These are phyloP conservation scores for Ophiodon elongatus DNA, from an alignment of 2,113 vertebrate genomes.

Conservation along the genomic window DNA sequence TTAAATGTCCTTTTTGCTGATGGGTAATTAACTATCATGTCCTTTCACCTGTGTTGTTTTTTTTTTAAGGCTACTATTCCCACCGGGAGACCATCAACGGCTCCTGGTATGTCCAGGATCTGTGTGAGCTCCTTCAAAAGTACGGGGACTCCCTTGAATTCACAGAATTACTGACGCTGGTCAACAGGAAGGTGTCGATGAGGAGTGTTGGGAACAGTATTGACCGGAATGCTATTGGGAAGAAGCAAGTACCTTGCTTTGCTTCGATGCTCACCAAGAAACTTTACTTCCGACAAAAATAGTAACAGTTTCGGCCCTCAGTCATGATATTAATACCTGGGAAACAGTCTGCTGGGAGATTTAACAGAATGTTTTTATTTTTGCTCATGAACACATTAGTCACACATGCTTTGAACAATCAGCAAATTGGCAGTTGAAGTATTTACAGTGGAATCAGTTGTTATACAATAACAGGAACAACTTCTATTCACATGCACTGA, in stretches of 20 bases:
- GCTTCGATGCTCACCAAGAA: slow-evolving; percentile 98
- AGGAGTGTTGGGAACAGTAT: slow-evolving; percentile 83
- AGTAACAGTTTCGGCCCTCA: slow-evolving; percentile 28
- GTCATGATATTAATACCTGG: no score
- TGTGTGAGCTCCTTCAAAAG: slow-evolving; percentile 88
- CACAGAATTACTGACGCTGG: slow-evolving; percentile 93
- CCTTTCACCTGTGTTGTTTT: background rate
- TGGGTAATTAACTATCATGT: background rate
- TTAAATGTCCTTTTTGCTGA: background rate
- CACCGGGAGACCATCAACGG: slow-evolving; percentile 91
- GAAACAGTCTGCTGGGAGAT: background rate
- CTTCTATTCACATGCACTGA: background rate
- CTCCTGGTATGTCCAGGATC: slow-evolving; percentile 97
- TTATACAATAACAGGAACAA: slow-evolving; percentile 29
- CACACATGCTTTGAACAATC: background rate
- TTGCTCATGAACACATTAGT: background rate
- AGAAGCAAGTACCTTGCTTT: slow-evolving; percentile 98
- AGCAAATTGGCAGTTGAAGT: background rate
- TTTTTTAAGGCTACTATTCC: slow-evolving; percentile 92
- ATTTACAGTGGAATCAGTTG: background rate
- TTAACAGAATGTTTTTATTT: background rate
- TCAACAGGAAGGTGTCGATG: slow-evolving; percentile 93
- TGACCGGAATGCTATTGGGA: slow-evolving; percentile 86
- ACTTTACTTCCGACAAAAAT: slow-evolving; percentile 89
- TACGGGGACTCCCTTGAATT: slow-evolving; percentile 89